Conservation (phyloP, 2,888 invertebrate species). For the Orgyia antiqua region DNA sequence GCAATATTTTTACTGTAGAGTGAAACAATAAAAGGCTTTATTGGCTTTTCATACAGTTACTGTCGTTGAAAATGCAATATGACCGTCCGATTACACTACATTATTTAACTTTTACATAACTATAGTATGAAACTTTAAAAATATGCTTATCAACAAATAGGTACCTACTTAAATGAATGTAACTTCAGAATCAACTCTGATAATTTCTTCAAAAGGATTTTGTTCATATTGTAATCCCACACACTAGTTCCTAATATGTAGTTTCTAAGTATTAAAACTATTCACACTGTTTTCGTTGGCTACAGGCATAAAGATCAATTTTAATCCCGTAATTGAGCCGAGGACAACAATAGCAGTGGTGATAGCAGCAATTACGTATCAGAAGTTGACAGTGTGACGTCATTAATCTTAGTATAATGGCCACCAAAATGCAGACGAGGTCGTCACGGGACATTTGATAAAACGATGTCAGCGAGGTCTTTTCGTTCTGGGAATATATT, state of each 20-base stretch:
- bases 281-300: too few relatives aligned
- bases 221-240: too few relatives aligned
- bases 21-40: slow-evolving; percentile 37
- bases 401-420: slow-evolving; percentile 68
- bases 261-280: too few relatives aligned
- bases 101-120: slow-evolving; percentile 20
- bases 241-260: too few relatives aligned
- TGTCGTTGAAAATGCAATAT: slow-evolving; percentile 31
- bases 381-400: slow-evolving; percentile 56
- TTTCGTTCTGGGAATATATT: too few relatives aligned
- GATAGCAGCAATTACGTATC: slow-evolving; percentile 42
- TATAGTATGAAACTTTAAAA: too few relatives aligned
- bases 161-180: too few relatives aligned
- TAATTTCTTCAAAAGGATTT: too few relatives aligned
- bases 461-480: too few relatives aligned
- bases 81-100: slow-evolving; percentile 23
- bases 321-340: slow-evolving; percentile 14
- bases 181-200: too few relatives aligned
- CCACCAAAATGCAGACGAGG: slow-evolving; percentile 43
- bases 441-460: slow-evolving; percentile 57
- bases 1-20: slow-evolving; percentile 40
- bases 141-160: too few relatives aligned
- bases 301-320: too few relatives aligned
- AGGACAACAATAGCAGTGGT: slow-evolving; percentile 21
- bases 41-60: slow-evolving; percentile 31